phyloP scores from a whole-genome alignment of 2,797 vertebrate species.

The Leucoraja ocellata region DNA sequence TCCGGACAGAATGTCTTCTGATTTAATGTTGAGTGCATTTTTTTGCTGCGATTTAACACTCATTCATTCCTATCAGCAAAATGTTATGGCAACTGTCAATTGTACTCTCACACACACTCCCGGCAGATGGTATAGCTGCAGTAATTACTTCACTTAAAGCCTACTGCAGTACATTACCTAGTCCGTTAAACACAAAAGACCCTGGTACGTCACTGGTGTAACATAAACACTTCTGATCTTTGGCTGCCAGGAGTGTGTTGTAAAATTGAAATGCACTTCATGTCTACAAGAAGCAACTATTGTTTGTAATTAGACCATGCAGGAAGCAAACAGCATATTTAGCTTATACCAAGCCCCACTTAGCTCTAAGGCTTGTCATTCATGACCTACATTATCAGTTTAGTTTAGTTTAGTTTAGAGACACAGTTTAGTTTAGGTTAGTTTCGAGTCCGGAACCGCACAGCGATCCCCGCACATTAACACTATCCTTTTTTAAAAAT shows the following conservation, averaged over 20 bases:
- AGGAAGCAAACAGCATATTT: background rate
- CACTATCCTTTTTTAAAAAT: no score
- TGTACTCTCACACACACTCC: background rate
- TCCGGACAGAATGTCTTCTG: background rate
- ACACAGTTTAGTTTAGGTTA: no score
- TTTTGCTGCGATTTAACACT: background rate
- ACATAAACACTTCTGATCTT: slow-evolving; percentile 1
- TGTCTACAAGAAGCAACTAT: background rate
- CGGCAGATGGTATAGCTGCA: background rate
- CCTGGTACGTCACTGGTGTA: background rate
- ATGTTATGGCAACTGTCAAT: background rate
- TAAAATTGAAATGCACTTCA: slow-evolving; percentile 13
- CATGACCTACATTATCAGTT: background rate
- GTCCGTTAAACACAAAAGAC: background rate
- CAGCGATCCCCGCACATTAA: no score
- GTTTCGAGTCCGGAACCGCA: no score
- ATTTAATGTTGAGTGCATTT: background rate
- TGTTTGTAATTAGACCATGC: background rate
- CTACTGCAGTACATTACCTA: background rate
- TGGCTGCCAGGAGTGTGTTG: background rate
- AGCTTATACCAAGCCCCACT: background rate
- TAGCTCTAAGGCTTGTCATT: background rate
- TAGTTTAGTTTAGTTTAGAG: no score
- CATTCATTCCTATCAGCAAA: slow-evolving; percentile 9
- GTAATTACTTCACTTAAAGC: background rate